Base-by-base conservation (phyloP, 2,797 vertebrate genomes). In the Sphenodon punctatus region DNA sequence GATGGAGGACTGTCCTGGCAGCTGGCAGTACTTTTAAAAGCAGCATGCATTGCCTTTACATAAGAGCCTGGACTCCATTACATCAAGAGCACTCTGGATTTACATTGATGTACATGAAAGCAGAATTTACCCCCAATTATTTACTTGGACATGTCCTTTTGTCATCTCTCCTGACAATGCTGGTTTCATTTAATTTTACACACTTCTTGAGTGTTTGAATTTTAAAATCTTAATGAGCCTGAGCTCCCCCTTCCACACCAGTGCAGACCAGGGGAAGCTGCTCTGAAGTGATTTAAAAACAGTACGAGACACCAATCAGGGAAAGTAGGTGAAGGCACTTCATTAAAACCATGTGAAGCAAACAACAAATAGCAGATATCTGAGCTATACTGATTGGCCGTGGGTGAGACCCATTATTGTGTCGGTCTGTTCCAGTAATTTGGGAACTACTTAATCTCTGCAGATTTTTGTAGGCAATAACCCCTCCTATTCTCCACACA, bases 81-180 rank as follows among this genome's bases (percentile, higher is more conserved):
- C 7, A 12, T n/a, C 23, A 19, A 25, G 41, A 36, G 41, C 30
- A 64, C 64, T 14, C 27, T 32, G 3, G 4, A 48, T 22, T 64
- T 19, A 23, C 22, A 61, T 30, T 39, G 5, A 1, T 7, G 0
- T 42, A 63, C 66, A 30, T 3, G 75, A 16, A 6, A 4, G 74
- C 10, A 70, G 10, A 82, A 6, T 20, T 2, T 1, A 46, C 1
- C 2, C 0, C 3, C 6, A 14, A 4, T 2, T 48, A 27, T 27
- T 53, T 53, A 49, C 14, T 45, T 70, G 65, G 70, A 32, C 16
- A 32, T 43, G 53, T 48, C 1, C 39, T 83, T 46, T 6, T 7
- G 17, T 5, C 9, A 16, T 58, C 19, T 74, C 65, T 13, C 0
- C n/a, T 79, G 74, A 60, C 49, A 14, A 5, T 42, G 9, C 25